A percentile compares a stretch with the other conserved stretches of the same genome.
These are phyloP conservation scores for Gastrophryne carolinensis DNA, from an alignment of 2,797 vertebrate species.

Conservation along the genomic window DNA sequence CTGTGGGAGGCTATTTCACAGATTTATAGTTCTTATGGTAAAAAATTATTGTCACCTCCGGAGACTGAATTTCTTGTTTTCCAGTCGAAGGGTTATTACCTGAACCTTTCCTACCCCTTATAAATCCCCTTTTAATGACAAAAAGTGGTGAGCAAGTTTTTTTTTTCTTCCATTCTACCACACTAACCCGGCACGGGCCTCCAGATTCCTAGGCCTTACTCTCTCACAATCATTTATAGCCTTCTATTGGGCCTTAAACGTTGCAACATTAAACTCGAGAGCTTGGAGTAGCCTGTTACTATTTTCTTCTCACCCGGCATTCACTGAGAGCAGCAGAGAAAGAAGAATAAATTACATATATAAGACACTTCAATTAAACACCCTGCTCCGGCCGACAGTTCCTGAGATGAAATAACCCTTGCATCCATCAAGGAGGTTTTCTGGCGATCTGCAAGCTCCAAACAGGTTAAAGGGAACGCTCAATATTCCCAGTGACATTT, in stretches of 20 bases:
- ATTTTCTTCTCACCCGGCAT: constrained; percentile 20
- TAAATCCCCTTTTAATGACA: too few species aligned
- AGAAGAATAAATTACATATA: constrained; percentile 1
- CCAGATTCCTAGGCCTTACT: too few species aligned
- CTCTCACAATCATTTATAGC: constrained; percentile 6
- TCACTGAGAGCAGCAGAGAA: background rate
- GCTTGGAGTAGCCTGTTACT: background rate
- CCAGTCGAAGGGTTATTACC: too few species aligned
- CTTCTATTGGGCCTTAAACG: background rate
- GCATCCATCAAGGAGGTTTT: background rate
- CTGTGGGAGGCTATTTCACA: too few species aligned
- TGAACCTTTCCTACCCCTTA: too few species aligned
- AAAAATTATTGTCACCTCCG: too few species aligned
- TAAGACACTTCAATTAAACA: constrained; percentile 30
- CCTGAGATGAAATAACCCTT: background rate
- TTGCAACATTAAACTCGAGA: background rate
- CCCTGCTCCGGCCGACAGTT: background rate
- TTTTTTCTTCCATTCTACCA: too few species aligned
- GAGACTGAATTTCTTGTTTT: too few species aligned
- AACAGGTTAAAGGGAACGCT: background rate
- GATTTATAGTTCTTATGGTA: too few species aligned
- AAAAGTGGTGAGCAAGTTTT: too few species aligned
- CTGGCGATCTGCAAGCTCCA: background rate
- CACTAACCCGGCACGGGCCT: too few species aligned
- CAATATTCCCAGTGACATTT: background rate